phyloP scores from a whole-genome alignment of 2,797 vertebrate species.

The Gorsachius magnificus region DNA sequence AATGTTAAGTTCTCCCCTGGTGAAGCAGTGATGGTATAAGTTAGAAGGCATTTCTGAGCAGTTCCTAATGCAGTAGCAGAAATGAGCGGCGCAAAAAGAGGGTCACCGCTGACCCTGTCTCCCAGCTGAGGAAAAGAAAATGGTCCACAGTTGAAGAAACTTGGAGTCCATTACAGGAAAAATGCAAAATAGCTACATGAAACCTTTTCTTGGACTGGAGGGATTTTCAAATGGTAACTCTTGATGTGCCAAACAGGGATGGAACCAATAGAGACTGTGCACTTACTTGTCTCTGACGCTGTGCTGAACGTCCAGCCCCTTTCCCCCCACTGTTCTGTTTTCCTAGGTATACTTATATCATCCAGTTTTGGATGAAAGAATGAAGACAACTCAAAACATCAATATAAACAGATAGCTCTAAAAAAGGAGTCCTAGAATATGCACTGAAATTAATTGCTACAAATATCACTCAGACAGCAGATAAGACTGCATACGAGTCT shows the following conservation, averaged over 20 bases:
- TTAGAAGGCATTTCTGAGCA: background rate
- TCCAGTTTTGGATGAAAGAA: background rate
- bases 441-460: background rate
- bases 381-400: background rate
- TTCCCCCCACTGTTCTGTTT: background rate
- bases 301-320: background rate
- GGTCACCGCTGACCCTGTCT: background rate
- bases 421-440: background rate
- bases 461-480: constrained; percentile 7
- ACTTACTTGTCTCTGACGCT: background rate
- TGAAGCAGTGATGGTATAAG: background rate
- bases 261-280: background rate
- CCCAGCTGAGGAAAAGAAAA: background rate
- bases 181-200: background rate
- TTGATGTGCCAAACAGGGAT: background rate
- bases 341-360: background rate
- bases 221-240: background rate
- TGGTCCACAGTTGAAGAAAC: background rate
- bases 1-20: background rate
- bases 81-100: background rate
- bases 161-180: background rate
- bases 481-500: background rate
- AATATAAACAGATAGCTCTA: background rate
- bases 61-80: background rate
- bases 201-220: background rate